These are phyloP conservation scores for Caenorhabditis brenneri DNA, from an alignment of 1,140 invertebrate species.

Conservation along the genomic window DNA sequence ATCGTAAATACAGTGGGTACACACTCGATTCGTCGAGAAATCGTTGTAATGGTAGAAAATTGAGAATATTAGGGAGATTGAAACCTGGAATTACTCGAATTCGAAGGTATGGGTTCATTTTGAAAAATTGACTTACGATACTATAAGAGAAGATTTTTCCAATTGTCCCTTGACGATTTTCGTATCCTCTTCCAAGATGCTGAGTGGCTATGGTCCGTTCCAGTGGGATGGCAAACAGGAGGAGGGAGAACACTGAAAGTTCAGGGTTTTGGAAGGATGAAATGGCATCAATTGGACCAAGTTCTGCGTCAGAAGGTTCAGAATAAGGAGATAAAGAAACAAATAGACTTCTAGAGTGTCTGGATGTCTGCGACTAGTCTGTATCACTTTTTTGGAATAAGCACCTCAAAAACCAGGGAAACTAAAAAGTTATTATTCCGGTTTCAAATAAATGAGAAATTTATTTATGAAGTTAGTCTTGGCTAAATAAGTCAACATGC, in stretches of 20 bases:
- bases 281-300: no score
- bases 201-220: conserved; percentile 1
- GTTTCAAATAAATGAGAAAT: no score
- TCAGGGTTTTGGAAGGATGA: no score
- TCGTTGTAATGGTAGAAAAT: not conserved
- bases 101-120: not conserved
- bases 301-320: no score
- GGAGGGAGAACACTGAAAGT: conserved; percentile 1
- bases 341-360: no score
- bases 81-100: not conserved
- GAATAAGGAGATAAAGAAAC: no score
- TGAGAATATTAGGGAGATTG: not conserved
- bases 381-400: no score
- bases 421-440: no score
- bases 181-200: conserved; percentile 26
- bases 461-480: no score
- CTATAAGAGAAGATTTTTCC: not conserved
- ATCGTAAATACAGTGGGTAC: conserved; percentile 22
- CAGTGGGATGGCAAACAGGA: not conserved
- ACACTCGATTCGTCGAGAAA: conserved; percentile 6
- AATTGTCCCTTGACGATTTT: not conserved
- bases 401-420: no score
- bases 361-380: no score
- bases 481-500: no score
- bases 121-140: not conserved